Evolutionary conservation across 2,888 invertebrate species (phyloP).

Genomic region (Callyntrura sp.): DNA sequence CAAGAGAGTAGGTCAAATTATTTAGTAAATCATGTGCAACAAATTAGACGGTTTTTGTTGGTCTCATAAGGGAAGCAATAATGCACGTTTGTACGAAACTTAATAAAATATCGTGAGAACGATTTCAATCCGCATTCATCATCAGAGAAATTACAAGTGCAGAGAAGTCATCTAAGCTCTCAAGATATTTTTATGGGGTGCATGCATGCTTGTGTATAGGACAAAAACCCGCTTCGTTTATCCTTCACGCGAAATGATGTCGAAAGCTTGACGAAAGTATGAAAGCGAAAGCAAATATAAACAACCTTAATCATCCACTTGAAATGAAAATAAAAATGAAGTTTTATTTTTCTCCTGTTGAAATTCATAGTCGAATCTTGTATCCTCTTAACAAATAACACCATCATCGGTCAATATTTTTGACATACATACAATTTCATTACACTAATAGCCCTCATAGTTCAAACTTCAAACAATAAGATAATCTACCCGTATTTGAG

Average conservation of each 20-base stretch:
- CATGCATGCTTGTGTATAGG: too few relatives aligned
- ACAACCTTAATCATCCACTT: neutral
- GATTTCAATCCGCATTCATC: neutral
- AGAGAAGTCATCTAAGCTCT: too few relatives aligned
- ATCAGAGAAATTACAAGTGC: too few relatives aligned
- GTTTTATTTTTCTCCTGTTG: constrained; percentile 1
- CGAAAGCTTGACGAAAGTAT: too few relatives aligned
- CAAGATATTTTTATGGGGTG: too few relatives aligned
- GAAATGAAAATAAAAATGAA: neutral
- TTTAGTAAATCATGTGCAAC: constrained; percentile 36
- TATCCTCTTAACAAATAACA: neutral
- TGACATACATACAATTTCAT: neutral
- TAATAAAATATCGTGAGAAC: constrained; percentile 36
- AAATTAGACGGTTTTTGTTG: constrained; percentile 34
- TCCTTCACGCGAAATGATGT: too few relatives aligned
- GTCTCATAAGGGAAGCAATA: constrained; percentile 1
- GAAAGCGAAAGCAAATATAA: too few relatives aligned
- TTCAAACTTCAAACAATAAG: constrained; percentile 10
- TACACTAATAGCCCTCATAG: constrained; percentile 13
- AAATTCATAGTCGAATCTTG: neutral
- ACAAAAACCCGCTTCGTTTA: too few relatives aligned
- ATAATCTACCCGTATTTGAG: too few relatives aligned
- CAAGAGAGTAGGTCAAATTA: constrained; percentile 34
- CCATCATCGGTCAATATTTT: neutral
- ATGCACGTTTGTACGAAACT: neutral